Evolutionary conservation across 2,888 invertebrate species (phyloP), one percentile per base, ranked within the genome.

Genomic region (Ophion ventricosus): DNA sequence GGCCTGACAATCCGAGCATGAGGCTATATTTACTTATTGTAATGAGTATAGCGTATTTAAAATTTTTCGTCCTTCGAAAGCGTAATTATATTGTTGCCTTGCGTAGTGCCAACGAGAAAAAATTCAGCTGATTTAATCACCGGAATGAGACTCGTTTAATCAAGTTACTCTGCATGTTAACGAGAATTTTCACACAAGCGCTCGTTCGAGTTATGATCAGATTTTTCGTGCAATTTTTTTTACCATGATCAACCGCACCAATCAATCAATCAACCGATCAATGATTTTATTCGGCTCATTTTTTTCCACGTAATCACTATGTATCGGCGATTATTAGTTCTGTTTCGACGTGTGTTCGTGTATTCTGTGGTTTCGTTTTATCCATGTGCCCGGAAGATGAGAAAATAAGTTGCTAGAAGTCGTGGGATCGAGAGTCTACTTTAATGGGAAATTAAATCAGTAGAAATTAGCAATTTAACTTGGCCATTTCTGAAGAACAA

Each of bases 321-420:
- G 10, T 20, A n/a, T 35, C 23, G 29, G 54, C 64, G 17, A 56
- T 23, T 23, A 64, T 54, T 64, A 20, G 29, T 64, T 66, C 1
- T 56, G 23, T 54, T 64, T 26, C 0, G 63, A 14, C 29, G n/a
- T 78, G 66, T 63, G 17, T 67, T 14, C 54, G 57, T 83, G 25
- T 72, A 23, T 72, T 29, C 40, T 64, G 54, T 74, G 40, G 20
- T 69, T 78, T 43, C 69, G n/a, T 76, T 54, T 40, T n/a, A 23
- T 56, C 5, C 54, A 23, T 56, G 57, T 23, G 14, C 20, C 40
- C 43, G 57, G 64, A 70, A 23, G 70, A 59, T 64, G 64, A 79
- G 74, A 64, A 79, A 83, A 79, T 59, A 23, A 57, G 70, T 54
- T 14, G 17, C 25, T 14, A 11, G 11, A 3, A 80, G 54, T 56